Evolutionary conservation across 92 coral and sea anemone species (phyloP), one percentile per base, ranked within the genome.

Genomic region (Umimayanthus kanabou): DNA sequence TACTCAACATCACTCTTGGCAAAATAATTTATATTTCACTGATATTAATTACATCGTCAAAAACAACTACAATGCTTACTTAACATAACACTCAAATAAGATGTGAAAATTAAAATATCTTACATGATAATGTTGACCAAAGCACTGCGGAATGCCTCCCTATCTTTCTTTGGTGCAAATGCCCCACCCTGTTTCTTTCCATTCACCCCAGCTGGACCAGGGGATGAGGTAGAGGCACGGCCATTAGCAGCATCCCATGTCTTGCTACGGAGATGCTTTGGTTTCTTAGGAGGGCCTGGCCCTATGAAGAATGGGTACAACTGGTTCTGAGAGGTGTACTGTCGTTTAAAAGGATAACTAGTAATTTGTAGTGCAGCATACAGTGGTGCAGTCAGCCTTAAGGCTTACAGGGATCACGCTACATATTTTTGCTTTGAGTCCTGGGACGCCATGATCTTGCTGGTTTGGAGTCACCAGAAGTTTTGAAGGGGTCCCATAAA

Each of bases 101-200:
- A n/a, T 47, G 37, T 16, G 7, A 80, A 16, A 6, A 13, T 15
- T 26, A 80, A 57, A 30, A 13, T 18, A 6, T 53, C 97, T 80
- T 87, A 94, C 98, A 93, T 95, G 90, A 97, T 97, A 28, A 97
- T 97, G 82, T 94, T 95, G 74, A 97, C 99, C 85, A 97, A 93
- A 79, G 99, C 98, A 88, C 98, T 95, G 57, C 99, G 96, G 89
- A 97, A 97, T 49, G 98, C 94, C 76, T 97, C 99, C 66, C 99
- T 97, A 89, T 97, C 99, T 84, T 94, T 94, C 89, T 95, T 97
- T 33, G 96, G 97, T 61, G 97, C 95, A 85, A 88, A 90, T 43
- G 96, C 89, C 26, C 93, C 82, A 20, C 92, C 90, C 73, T 70
- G 92, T 85, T 93, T 93, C 53, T 92, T 91, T 29, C 91, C 93